Base-by-base conservation (phyloP, 2,113 vertebrate genomes). In the Centropus unirufus region DNA sequence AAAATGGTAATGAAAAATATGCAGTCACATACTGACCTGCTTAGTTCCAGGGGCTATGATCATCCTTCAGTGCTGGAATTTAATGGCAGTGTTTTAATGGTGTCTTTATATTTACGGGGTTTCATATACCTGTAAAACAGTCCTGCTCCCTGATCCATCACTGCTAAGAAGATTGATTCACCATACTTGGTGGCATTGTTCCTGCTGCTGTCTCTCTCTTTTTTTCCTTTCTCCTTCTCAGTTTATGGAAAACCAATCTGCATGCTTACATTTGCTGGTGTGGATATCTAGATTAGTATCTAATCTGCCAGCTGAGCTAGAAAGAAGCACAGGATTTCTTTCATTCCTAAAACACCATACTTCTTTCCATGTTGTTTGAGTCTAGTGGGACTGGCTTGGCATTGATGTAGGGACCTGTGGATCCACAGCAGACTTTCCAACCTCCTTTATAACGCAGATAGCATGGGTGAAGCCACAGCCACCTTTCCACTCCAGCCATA, bases 21-120 rank as follows among this genome's bases (percentile, higher is more conserved):
- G 87, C 61, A 95, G 75, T 77, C 87, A 51, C 74, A 92, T 96
- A 93, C 93, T 96, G 91, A 89, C 93, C 92, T 74, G 52, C 68
- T 92, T 95, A 80, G 88, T 93, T 95, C 67, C 49, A 87, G 91
- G 93, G 79, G 59, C 81, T 11, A 0, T 70, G 75, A 92, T 95
- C 93, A 85, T 96, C 73, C 74, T 90, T 74, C 78, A 95, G 91
- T 95, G 87, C 3, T 44, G 77, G 69, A 83, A 58, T 96, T 97
- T 95, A 95, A 96, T 93, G 84, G 91, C 59, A 95, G 57, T 86
- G 92, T 93, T 97, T 97, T 97, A 97, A 94, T 96, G 74, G 64
- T 91, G 82, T 80, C 93, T 95, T 95, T 95, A 78, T 87, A 90
- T 67, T 89, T 13, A 0, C 0, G 11, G 68, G 57, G 81, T 92